phyloP scores from a whole-genome alignment of 2,888 invertebrate genomes.

The Diarsia mendica region DNA sequence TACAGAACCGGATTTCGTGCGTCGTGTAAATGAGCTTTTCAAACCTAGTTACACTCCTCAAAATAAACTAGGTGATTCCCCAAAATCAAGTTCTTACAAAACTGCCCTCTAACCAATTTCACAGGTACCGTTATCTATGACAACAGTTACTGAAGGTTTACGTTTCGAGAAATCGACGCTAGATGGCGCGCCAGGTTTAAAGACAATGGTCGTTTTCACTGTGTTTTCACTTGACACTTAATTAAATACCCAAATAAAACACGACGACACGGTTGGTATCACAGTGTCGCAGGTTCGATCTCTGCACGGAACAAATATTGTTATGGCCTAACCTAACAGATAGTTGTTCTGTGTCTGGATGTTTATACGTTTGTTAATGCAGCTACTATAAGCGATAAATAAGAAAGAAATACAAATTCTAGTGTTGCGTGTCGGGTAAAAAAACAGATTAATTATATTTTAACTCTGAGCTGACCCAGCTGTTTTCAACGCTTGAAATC shows the following conservation, averaged over 20 bases:
- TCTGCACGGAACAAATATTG: too few relatives aligned
- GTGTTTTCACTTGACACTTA: background rate
- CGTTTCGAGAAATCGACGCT: background rate
- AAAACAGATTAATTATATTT: too few relatives aligned
- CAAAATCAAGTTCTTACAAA: background rate
- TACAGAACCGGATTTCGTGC: background rate
- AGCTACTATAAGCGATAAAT: too few relatives aligned
- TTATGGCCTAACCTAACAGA: too few relatives aligned
- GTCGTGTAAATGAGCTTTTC: background rate
- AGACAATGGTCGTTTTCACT: background rate
- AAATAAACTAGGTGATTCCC: background rate
- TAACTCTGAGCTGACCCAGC: too few relatives aligned
- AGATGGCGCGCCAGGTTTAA: slow-evolving; percentile 48
- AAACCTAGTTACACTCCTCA: background rate
- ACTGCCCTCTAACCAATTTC: slow-evolving; percentile 43
- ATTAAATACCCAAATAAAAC: background rate
- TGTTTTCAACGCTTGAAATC: too few relatives aligned
- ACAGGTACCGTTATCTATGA: slow-evolving; percentile 1
- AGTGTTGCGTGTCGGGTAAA: too few relatives aligned
- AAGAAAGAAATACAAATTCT: too few relatives aligned
- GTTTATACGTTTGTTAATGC: too few relatives aligned
- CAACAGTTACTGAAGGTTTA: background rate
- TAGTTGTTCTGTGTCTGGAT: too few relatives aligned
- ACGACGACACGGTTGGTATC: too few relatives aligned
- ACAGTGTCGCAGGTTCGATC: too few relatives aligned